Evolutionary conservation across 2,888 invertebrate species (phyloP).

Genomic region (Entomobrya multifasciata): DNA sequence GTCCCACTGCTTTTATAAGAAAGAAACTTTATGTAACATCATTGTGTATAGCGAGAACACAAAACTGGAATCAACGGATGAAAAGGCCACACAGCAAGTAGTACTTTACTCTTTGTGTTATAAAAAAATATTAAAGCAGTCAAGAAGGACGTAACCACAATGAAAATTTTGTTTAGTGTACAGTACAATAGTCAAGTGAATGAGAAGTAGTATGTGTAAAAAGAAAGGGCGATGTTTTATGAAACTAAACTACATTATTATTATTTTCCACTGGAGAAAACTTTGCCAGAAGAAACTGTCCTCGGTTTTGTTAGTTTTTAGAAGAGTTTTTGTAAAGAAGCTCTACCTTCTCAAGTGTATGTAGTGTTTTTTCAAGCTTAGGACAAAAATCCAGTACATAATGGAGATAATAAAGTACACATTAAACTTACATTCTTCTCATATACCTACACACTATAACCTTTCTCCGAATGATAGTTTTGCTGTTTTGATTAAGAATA

Average conservation of each 20-base stretch:
- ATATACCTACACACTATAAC: background rate
- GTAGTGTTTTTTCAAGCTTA: background rate
- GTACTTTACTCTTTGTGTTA: conserved; percentile 17
- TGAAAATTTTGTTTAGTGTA: conserved; percentile 13
- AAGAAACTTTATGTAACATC: background rate
- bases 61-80: background rate
- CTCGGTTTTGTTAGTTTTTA: conserved; percentile 43
- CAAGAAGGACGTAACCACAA: conserved; percentile 12
- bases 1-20: background rate
- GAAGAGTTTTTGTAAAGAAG: background rate
- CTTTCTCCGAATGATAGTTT: background rate
- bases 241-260: conserved; percentile 11
- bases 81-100: no score
- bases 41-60: background rate
- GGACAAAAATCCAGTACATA: no score
- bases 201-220: conserved; percentile 1
- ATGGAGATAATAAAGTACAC: background rate
- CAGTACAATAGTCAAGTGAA: no score
- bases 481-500: background rate
- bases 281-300: conserved; percentile 34
- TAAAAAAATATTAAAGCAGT: conserved; percentile 1
- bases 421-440: background rate
- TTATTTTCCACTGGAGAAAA: conserved; percentile 14
- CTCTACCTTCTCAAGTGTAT: background rate
- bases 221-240: conserved; percentile 35